A percentile compares a stretch with the other conserved stretches of the same genome.
Evolutionary conservation across 2,888 invertebrate species (phyloP).

Genomic region (Cybosia mesomella): DNA sequence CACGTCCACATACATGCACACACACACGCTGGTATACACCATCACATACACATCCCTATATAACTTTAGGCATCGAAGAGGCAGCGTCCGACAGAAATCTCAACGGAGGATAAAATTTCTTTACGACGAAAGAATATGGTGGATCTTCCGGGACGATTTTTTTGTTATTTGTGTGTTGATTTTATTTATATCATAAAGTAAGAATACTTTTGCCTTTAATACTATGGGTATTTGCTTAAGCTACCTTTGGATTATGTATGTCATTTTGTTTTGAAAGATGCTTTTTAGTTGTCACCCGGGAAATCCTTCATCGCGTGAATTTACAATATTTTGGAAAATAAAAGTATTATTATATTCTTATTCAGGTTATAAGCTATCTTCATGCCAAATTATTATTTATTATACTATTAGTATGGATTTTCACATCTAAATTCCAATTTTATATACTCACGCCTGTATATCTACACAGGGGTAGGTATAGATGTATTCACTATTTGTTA

Average conservation of each 20-base stretch:
- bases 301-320: too few species aligned
- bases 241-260: background rate
- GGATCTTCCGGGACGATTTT: constrained; percentile 56
- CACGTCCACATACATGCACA: constrained; percentile 54
- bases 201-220: background rate
- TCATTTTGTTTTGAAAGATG: background rate
- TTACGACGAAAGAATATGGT: constrained; percentile 70
- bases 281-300: background rate
- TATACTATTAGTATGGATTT: background rate
- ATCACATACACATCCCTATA: constrained; percentile 56
- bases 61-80: constrained; percentile 65
- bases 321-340: too few species aligned
- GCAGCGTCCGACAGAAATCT: constrained; percentile 81
- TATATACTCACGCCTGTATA: too few species aligned
- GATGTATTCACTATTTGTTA: too few species aligned
- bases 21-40: constrained; percentile 47
- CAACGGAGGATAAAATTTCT: constrained; percentile 83
- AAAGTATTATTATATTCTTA: background rate
- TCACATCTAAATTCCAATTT: background rate
- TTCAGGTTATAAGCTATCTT: background rate
- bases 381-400: background rate
- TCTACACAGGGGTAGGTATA: too few species aligned
- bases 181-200: background rate
- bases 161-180: background rate
- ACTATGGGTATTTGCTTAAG: background rate